Evolutionary conservation across 2,113 vertebrate species (phyloP).

Genomic region (Tragelaphus imberbis): DNA sequence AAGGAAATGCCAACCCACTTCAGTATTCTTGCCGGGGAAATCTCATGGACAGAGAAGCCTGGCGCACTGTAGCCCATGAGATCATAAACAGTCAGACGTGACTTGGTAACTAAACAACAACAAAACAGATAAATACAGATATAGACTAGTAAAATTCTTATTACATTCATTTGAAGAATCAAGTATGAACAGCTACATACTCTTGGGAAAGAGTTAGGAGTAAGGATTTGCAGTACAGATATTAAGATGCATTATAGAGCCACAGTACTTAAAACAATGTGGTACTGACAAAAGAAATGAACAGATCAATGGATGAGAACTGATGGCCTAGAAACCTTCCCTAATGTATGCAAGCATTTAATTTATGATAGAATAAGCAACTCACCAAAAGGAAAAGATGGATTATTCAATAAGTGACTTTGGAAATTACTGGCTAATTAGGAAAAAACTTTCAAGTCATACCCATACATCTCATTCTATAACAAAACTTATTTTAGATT

Average conservation of each 20-base stretch:
- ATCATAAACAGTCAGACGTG: not conserved
- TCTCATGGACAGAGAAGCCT: not conserved
- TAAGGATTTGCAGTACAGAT: not conserved
- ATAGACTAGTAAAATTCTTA: not conserved
- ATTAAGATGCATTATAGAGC: not conserved
- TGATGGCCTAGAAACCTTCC: not conserved
- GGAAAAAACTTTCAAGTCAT: not conserved
- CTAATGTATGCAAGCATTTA: not conserved
- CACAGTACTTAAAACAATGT: not conserved
- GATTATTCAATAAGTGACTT: not conserved
- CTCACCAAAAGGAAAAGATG: not conserved
- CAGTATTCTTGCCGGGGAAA: not conserved
- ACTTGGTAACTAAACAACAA: not conserved
- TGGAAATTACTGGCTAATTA: not conserved
- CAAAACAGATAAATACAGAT: not conserved
- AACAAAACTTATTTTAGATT: not conserved
- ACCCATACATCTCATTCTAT: not conserved
- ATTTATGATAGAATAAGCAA: not conserved
- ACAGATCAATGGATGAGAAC: not conserved
- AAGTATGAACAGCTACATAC: not conserved
- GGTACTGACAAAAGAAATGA: not conserved
- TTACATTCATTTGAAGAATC: not conserved
- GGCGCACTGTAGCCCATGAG: accelerated
- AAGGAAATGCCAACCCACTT: not conserved
- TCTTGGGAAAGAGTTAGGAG: not conserved